Conservation (phyloP, 2,113 vertebrate genomes). For the Vombatus ursinus region DNA sequence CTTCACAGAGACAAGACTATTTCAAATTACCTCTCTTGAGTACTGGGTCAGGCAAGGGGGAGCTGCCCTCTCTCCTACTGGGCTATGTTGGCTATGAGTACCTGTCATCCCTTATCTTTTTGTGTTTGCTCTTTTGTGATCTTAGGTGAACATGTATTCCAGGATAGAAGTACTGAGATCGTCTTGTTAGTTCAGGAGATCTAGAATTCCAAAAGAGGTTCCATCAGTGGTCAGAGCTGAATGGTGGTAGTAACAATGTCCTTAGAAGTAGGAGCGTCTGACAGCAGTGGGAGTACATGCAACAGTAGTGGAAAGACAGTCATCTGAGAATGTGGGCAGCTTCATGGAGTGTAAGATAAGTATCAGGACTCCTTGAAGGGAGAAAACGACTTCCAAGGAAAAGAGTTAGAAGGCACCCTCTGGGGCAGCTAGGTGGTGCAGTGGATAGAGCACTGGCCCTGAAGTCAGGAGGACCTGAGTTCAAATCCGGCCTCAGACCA, state of each 20-base stretch:
- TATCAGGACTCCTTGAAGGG: neutral
- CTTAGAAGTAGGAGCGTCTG: neutral
- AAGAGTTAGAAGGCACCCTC: neutral
- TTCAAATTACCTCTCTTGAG: neutral
- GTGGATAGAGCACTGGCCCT: no score
- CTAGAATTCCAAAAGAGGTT: neutral
- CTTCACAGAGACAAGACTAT: neutral
- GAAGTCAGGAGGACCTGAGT: no score
- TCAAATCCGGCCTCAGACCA: no score
- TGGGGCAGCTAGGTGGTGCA: no score
- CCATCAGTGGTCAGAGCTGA: neutral
- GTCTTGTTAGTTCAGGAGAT: neutral
- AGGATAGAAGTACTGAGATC: neutral
- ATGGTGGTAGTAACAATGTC: neutral
- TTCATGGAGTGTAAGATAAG: neutral
- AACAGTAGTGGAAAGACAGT: neutral
- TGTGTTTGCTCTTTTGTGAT: neutral
- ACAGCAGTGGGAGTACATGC: neutral
- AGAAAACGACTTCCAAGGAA: neutral
- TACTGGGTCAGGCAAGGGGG: neutral
- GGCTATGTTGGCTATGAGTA: neutral
- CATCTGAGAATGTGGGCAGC: neutral
- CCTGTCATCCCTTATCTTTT: neutral
- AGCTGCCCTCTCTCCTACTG: neutral
- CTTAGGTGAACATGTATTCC: neutral